Base-by-base conservation (phyloP, 2,797 vertebrate species). In the Protonibea diacanthus region DNA sequence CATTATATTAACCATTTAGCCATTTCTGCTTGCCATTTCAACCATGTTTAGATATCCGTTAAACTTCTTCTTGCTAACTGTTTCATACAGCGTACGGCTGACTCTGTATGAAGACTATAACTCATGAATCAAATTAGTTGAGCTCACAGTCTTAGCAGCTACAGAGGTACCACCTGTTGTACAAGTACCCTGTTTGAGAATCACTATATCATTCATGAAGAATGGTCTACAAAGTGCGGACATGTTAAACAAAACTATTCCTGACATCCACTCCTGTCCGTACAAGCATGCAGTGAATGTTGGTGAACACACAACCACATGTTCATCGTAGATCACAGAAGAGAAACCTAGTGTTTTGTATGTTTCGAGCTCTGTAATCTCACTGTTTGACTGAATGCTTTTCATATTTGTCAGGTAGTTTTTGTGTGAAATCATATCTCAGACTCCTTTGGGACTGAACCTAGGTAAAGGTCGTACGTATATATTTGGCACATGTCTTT, bases 381-480 rank as follows among this genome's bases (percentile, higher is more conserved):
- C 38, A 27, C 8, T 18, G 29, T 74, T 61, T 63, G 59, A 74
- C 55, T 76, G 8, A 0, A 17, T 64, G 45, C 67, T 75, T 76
- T 75, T 81, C 49, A 38, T 69, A 12, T 82, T 82, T 80, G 56
- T 77, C 74, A 78, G 67, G 47, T 44, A 47, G 79, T 77, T 79
- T 51, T 60, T 52, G 63, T 70, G 72, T 78, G 38, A 67, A 77
- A 45, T 69, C 78, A 38, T 48, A 29, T 63, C 33, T 18, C 25
- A 73, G 44, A 68, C 55, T 78, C 77, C 51, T 63, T 65, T 27
- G 76, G 72, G 52, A 73, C 58, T 7, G 25, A 82, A 78, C 38
- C 23, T 29, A 71, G 52, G 48, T 60, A 72, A 44, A 65, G 44
- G 69, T 78, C 64, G 63, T 82, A 62, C 69, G 83, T 85, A 85